Evolutionary conservation across 2,113 vertebrate genomes (phyloP), one percentile per base, ranked within the genome.

Genomic region (Bathybates hornii): DNA sequence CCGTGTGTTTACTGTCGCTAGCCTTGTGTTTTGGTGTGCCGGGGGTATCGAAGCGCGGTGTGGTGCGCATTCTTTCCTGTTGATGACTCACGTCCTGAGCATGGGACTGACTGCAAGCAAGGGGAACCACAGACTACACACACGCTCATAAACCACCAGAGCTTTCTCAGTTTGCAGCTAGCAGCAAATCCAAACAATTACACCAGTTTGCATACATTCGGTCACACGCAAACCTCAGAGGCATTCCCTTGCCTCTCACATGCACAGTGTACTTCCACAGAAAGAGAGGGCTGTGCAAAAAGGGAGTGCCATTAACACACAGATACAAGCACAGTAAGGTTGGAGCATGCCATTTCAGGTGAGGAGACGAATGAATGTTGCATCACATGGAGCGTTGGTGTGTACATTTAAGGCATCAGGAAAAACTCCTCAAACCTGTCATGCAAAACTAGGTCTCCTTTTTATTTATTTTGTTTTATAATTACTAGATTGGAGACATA

Each of bases 61-160:
- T 17, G 1, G 88, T 85, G 86, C 84, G 87, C 91, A 95, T 94
- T 96, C 94, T 91, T 95, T 95, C 91, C 94, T 94, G 85, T 84
- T 14, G 89, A 88, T 96, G 95, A 96, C 94, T 96, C 95, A 96
- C 12, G 88, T 91, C 81, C 91, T 89, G 92, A 91, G 88, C 92
- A 86, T 81, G 91, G 84, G 56, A 38, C 89, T 82, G 86, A 81
- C 91, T 92, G 86, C 85, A 57, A 91, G 89, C 52, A 34, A 80
- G 85, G 90, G 93, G 85, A 92, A 84, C 21, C 59, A 82, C 82
- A 87, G n/a, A 85, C 81, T 38, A 90, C 83, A 87, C 83, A 81
- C 34, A 52, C 3, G 5, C 43, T 52, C 36, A 63, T 7, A 68
- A 89, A 87, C 84, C 85, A 81, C 66, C 41, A 71, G 29, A 78